phyloP scores from a whole-genome alignment of 2,113 vertebrate species.

The Pica pica region DNA sequence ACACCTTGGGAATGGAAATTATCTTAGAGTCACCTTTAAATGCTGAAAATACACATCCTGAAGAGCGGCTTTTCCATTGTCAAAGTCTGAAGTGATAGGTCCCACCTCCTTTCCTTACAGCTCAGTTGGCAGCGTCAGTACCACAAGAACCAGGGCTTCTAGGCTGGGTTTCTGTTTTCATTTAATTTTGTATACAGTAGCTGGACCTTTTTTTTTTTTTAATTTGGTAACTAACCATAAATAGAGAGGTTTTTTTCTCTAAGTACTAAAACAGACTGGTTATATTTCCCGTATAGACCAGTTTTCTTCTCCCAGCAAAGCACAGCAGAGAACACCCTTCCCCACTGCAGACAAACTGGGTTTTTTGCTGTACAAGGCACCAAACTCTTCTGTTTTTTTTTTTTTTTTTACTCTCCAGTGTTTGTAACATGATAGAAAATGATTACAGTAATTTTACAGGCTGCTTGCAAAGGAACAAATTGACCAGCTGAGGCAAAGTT shows the following conservation, averaged over 20 bases:
- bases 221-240: neutral
- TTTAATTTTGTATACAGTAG: neutral
- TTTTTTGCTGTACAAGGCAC: neutral
- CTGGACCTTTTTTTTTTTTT: neutral
- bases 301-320: neutral
- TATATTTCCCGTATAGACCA: neutral
- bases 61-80: neutral
- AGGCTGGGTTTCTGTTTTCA: neutral
- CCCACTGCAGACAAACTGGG: neutral
- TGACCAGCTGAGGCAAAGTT: neutral
- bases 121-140: neutral
- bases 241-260: neutral
- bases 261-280: neutral
- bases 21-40: fast-evolving
- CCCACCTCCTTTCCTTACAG: neutral
- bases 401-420: neutral
- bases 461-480: neutral
- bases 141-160: neutral
- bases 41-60: neutral
- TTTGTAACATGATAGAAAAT: neutral
- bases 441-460: neutral
- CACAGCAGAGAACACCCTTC: neutral
- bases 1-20: neutral
- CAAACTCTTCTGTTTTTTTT: neutral
- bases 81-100: neutral